A percentile compares a stretch with the other conserved stretches of the same genome.
phyloP scores from a whole-genome alignment of 2,113 vertebrate genomes.

The Phainopepla nitens region DNA sequence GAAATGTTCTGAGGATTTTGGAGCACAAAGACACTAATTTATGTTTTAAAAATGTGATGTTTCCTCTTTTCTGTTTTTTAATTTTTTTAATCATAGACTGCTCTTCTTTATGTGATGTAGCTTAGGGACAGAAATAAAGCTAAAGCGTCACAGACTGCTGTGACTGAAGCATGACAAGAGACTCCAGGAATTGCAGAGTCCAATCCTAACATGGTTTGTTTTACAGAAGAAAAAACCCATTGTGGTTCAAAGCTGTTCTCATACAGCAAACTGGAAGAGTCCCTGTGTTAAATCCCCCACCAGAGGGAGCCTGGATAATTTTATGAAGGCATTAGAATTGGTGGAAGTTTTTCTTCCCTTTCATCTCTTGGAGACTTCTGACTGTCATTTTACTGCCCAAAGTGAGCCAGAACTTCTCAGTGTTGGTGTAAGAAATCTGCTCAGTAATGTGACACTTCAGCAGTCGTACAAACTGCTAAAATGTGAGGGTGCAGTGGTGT shows the following conservation, averaged over 20 bases:
- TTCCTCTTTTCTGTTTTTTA: not conserved
- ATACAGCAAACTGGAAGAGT: not conserved
- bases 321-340: not conserved
- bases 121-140: not conserved
- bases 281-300: not conserved
- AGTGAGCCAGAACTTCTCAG: not conserved
- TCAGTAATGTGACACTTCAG: not conserved
- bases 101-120: not conserved
- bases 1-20: not conserved
- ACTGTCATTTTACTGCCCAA: not conserved
- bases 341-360: not conserved
- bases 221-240: not conserved
- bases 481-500: not conserved
- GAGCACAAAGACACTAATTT: not conserved
- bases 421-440: not conserved
- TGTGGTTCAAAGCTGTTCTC: not conserved
- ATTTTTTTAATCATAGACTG: not conserved
- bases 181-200: not conserved
- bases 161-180: not conserved
- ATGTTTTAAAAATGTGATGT: not conserved
- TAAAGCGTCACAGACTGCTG: not conserved
- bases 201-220: not conserved
- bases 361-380: not conserved
- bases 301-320: conserved; percentile 49
- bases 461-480: not conserved